Base-by-base conservation (phyloP, 2,113 vertebrate genomes). In the Chroicocephalus ridibundus region DNA sequence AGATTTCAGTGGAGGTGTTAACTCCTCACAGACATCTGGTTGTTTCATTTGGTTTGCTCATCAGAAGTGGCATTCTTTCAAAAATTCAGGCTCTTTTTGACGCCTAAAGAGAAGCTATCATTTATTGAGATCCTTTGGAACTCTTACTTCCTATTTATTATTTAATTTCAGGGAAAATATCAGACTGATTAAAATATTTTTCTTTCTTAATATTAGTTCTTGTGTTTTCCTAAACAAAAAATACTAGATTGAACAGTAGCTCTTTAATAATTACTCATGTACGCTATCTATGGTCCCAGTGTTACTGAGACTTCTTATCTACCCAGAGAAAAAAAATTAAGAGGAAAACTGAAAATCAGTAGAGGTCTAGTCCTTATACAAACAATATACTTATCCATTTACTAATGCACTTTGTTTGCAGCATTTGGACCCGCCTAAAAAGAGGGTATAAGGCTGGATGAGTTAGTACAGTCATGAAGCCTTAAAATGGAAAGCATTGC, bases 181-280 rank as follows among this genome's bases (percentile, higher is more conserved):
- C 0, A 1, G 7, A 36, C 3, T 14, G 3, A 40, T 36, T 44
- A 36, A 62, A 58, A n/a, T n/a, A 40, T 20, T 15, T 24, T 15
- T 24, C 3, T 31, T 58, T 31, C 38, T 61, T 40, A 32, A 13
- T 11, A 11, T 6, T 62, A 32, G 13, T 44, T 82, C 7, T 60
- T 69, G 5, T 65, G 15, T 55, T 86, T 72, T 86, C 31, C 18
- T 69, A 58, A 87, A 36, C 1, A 44, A 79, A 86, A 82, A 42
- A 7, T 29, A 31, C 4, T 18, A 6, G 38, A 55, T 7, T 27
- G 36, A 80, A 26, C 5, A 47, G 12, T 60, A 88, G 18, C 16
- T 79, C 16, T 64, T 87, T 62, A 75, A 5, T 54, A 76, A 51
- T 87, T 85, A 55, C 25, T 54, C 9, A 26, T 42, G 15, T 40